Evolutionary conservation across 2,888 invertebrate species (phyloP), one percentile per base, ranked within the genome.

Genomic region (Minunthozetes semirufus): DNA sequence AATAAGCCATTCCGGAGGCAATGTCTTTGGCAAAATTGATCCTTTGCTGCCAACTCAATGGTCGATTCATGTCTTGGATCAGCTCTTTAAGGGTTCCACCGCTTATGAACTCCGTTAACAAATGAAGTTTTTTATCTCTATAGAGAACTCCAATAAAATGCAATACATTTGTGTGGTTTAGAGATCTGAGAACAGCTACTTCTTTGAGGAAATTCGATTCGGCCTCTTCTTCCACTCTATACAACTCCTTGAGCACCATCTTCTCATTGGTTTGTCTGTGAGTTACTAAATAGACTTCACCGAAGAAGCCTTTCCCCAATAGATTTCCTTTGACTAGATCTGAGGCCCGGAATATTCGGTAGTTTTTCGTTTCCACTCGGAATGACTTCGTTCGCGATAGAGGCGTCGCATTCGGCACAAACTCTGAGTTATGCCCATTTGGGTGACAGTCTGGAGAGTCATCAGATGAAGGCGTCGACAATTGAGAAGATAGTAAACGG

Each of bases 131-230:
- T 81, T 93, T 90, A 80, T 95, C 94, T 82, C 92, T 93, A 85
- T 95, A 95, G 78, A 96, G 85, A 0, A 96, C 94, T 0, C 96
- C 96, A 78, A 94, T 90, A 82, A 95, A 94, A 59, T 91, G 88
- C 53, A 96, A 85, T 63, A 96, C 94, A 84, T 95, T 94, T 33
- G 90, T 89, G 84, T 96, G 95, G 80, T 90, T 88, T 77, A 96
- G 85, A 63, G 92, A 92, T 17, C 95, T 88, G 56, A 96, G 85
- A 33, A 96, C 94, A 3, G 95, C 95, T 75, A 94, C 95, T 88
- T 96, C 96, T 84, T 95, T 94, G 48, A 96, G 86, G 82, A 96
- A 96, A 84, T 92, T 94, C 80, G 90, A 89, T 83, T 96, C 94
- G 0, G 95, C 95, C 80, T 93, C 93, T 81, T 94, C 95, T 81